Conservation (phyloP, 2,797 vertebrate genomes). For the Protonibea diacanthus region DNA sequence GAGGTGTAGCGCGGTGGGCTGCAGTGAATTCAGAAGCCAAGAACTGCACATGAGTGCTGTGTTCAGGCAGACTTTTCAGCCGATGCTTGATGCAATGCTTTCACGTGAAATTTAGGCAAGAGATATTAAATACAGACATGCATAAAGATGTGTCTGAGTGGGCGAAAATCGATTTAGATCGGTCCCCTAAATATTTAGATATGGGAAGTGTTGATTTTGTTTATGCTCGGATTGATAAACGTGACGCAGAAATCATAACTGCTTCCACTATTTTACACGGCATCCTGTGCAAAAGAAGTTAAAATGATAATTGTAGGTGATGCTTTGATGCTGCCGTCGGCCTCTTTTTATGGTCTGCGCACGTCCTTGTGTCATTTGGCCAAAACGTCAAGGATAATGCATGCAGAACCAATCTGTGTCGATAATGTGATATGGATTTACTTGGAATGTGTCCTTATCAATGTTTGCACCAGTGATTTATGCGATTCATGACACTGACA, state of each 20-base stretch:
- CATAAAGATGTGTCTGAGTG: neutral
- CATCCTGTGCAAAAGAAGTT: neutral
- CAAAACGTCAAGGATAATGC: conserved; percentile 35
- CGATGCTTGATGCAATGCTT: neutral
- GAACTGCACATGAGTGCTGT: conserved; percentile 26
- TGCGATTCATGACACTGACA: conserved; percentile 21
- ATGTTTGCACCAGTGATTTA: conserved; percentile 18
- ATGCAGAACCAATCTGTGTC: conserved; percentile 25
- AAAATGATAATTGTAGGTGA: conserved; percentile 6
- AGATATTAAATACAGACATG: conserved; percentile 11
- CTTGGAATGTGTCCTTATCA: conserved; percentile 29
- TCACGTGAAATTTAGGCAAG: neutral
- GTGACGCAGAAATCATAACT: neutral
- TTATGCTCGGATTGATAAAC: conserved; percentile 4
- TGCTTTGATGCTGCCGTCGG: neutral
- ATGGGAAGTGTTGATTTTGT: neutral
- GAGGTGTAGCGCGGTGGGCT: conserved; percentile 45
- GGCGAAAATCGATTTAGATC: neutral
- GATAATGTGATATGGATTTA: conserved; percentile 35
- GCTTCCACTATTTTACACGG: neutral
- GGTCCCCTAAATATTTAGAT: neutral
- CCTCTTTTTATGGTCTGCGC: conserved; percentile 9
- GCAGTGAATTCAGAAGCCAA: conserved; percentile 37
- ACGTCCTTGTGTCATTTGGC: conserved; percentile 17
- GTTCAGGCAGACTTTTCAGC: conserved; percentile 4